These are phyloP conservation scores for Parazoanthus atlanticus DNA, from an alignment of 92 coral and sea anemone species.

Conservation along the genomic window DNA sequence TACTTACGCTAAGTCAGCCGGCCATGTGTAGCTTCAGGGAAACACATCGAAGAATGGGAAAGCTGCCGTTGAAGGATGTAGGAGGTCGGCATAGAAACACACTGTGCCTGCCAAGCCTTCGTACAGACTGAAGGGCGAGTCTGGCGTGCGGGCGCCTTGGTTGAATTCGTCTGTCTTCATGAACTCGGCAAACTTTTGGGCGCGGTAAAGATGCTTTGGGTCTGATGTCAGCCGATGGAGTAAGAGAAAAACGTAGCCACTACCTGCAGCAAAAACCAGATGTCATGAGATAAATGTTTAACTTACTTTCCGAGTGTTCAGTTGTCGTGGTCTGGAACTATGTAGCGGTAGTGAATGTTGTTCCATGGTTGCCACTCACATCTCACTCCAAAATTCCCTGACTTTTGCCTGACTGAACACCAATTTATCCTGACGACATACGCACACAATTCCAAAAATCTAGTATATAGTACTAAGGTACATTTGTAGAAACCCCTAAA, in stretches of 20 bases:
- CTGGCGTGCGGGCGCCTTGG: slow-evolving; percentile 87
- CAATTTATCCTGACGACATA: no score
- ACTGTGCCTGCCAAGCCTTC: slow-evolving; percentile 96
- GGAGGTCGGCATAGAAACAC: slow-evolving; percentile 79
- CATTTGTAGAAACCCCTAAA: no score
- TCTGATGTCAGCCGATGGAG: slow-evolving; percentile 87
- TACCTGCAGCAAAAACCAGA: slow-evolving; percentile 56
- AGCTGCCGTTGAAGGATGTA: slow-evolving; percentile 73
- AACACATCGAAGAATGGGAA: slow-evolving; percentile 96
- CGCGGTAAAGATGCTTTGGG: slow-evolving; percentile 77
- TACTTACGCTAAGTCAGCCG: background rate
- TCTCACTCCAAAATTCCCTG: no score
- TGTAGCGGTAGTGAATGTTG: no score
- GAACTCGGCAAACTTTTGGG: slow-evolving; percentile 87
- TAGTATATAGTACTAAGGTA: no score
- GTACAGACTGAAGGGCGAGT: slow-evolving; percentile 89
- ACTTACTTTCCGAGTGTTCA: no score
- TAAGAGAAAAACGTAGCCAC: slow-evolving; percentile 89
- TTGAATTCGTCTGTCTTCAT: slow-evolving; percentile 84
- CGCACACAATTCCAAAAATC: no score
- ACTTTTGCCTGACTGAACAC: no score
- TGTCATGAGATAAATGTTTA: background rate
- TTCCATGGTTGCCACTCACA: no score
- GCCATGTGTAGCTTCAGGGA: slow-evolving; percentile 24
- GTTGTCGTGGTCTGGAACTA: no score